Evolutionary conservation across 2,113 vertebrate species (phyloP), one percentile per base, ranked within the genome.

Genomic region (Tragelaphus scriptus): DNA sequence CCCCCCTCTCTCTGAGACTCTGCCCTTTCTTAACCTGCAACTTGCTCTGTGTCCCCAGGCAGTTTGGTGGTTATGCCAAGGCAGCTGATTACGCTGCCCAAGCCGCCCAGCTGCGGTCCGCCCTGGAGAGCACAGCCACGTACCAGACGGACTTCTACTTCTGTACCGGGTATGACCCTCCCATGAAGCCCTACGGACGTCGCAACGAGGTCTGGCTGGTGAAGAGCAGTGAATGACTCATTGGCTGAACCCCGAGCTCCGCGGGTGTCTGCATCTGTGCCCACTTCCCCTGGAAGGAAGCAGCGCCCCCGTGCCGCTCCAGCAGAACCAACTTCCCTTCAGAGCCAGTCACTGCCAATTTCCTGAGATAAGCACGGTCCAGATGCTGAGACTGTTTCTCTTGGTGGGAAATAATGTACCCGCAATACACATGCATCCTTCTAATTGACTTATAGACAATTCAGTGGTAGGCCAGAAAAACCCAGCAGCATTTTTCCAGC

Each of bases 191-290:
- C 88, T 99, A 99, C 0, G 99, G 99, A 91, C 99, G 99, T 19
- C 99, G 99, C 81, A 99, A 99, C 1, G 99, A 99, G 97, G 98
- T 99, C 97, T 99, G 99, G 99, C 99, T 99, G 90, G 97, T 99
- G 97, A 99, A 99, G 96, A 98, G 47, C 79, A 99, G 36, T 99
- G 98, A 99, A 90, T 53, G 0, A 77, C 23, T 44, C 71, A 49
- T 10, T 80, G 49, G 6, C 11, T 0, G 0, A 40, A 17, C 10
- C 63, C 59, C 56, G 96, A 51, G 16, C 44, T 85, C 61, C 10
- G 30, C 2, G 7, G 94, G 58, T 19, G 26, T 4, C 6, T 14
- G 55, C 28, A 77, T 61, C 82, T 7, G 55, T 71, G 40, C 32
- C 90, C 77, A 8, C 58, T 14, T 15, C 36, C 84, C 23, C 2